Conservation (phyloP, 2,113 vertebrate genomes). For the Aptenodytes patagonicus region DNA sequence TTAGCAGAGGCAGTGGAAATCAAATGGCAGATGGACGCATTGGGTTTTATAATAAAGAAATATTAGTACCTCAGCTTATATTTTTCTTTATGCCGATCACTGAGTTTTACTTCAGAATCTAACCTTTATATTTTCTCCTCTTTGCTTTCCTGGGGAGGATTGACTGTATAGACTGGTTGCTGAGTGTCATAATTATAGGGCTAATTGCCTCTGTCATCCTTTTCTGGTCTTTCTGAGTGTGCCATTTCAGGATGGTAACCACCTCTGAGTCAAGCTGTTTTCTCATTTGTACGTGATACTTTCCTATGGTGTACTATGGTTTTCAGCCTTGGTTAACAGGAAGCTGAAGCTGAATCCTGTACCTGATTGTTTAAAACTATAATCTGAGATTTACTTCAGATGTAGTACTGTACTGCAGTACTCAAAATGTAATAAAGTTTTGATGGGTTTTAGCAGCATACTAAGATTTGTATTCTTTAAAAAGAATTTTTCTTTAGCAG, state of each 20-base stretch:
- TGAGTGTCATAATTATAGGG: neutral
- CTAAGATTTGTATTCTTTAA: neutral
- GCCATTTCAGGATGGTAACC: neutral
- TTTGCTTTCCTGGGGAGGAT: neutral
- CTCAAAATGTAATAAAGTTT: neutral
- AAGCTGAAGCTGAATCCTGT: neutral
- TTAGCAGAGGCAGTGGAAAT: neutral
- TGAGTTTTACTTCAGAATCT: neutral
- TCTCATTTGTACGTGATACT: neutral
- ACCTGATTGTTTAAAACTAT: neutral
- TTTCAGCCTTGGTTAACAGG: neutral
- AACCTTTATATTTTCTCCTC: neutral
- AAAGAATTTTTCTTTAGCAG: neutral
- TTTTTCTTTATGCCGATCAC: neutral
- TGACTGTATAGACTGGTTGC: neutral
- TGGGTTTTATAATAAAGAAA: neutral
- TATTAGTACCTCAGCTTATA: neutral
- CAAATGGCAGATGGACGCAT: neutral
- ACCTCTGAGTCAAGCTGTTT: neutral
- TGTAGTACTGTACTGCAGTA: neutral
- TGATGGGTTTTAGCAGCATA: neutral
- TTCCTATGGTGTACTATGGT: neutral
- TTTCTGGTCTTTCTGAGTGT: neutral
- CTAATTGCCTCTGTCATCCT: neutral
- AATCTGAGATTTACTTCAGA: neutral